Evolutionary conservation across 2,888 invertebrate species (phyloP), one percentile per base, ranked within the genome.

Genomic region (Gymnosoma rotundatum): DNA sequence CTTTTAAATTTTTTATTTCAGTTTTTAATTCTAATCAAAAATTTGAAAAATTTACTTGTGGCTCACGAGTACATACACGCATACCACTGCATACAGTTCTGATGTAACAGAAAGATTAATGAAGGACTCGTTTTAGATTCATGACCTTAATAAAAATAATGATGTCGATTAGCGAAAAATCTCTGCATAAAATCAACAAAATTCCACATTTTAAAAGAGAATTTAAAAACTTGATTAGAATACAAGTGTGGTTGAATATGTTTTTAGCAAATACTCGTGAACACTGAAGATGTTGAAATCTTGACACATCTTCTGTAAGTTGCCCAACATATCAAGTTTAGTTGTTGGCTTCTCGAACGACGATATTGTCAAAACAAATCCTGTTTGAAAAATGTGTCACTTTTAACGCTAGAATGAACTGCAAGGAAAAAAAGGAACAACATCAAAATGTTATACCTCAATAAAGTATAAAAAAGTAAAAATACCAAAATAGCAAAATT

Each of bases 311-410:
- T 70, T 80, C 25, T 45, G 0, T 1, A 48, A 7, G 18, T 48
- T 69, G 25, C n/a, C 2, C 45, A 45, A 16, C 60, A 16, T 67
- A 21, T 67, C 18, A 18, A 21, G 48, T 16, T 73, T 52, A 16
- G 20, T 67, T 66, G n/a, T 10, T 50, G 20, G 6, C 60, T 45
- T 74, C 60, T 61, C 18, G 25, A 16, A 56, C 4, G 14, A 42
- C 4, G 14, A 42, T 75, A 75, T 81, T 81, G 75, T 66, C 58
- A 52, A 61, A 58, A 66, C 76, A 82, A 83, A 78, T 83, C 78
- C 81, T 78, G 76, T 82, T 76, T 81, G 83, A 81, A 78, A 83
- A 83, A 86, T 86, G 72, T 83, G 81, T 82, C 64, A 78, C 18
- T 18, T 64, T 78, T 70, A 60, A 61, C 42, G 76, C 66, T 58